Conservation (phyloP, 2,888 invertebrate genomes). For the Biston stratarius region DNA sequence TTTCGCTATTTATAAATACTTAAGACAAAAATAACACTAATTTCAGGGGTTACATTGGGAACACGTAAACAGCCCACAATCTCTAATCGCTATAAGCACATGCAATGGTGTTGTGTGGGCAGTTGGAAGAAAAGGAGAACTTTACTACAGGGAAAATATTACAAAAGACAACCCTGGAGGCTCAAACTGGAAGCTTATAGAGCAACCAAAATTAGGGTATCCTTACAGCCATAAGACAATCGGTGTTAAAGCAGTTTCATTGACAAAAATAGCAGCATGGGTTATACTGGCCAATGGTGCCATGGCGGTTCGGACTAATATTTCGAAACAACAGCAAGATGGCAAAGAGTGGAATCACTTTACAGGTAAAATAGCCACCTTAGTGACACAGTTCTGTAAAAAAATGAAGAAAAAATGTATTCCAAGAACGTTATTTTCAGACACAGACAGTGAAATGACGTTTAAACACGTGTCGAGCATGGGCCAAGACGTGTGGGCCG, state of each 20-base stretch:
- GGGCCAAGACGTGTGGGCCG: conserved; percentile 91
- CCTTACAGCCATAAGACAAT: conserved; percentile 67
- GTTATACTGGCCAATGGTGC: conserved; percentile 91
- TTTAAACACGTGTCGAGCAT: conserved; percentile 92
- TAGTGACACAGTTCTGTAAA: conserved; percentile 61
- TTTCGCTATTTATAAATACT: too few relatives aligned
- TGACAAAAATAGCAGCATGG: conserved; percentile 92
- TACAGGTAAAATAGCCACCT: conserved; percentile 66
- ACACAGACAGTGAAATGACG: conserved; percentile 73
- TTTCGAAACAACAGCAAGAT: conserved; percentile 91
- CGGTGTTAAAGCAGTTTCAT: conserved; percentile 91
- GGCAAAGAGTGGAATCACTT: conserved; percentile 94
- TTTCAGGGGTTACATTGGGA: conserved; percentile 91
- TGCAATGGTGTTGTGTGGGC: conserved; percentile 93
- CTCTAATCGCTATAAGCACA: conserved; percentile 90
- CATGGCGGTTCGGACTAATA: conserved; percentile 92
- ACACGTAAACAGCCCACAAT: conserved; percentile 93
- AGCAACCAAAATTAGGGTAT: conserved; percentile 81
- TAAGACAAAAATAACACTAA: not conserved
- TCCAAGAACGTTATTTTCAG: conserved; percentile 42
- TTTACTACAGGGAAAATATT: conserved; percentile 93
- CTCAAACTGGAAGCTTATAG: conserved; percentile 92
- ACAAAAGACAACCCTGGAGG: conserved; percentile 88
- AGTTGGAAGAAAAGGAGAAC: conserved; percentile 94
- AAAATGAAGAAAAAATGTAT: conserved; percentile 29